Percentiles rank a stretch among this genome's conserved stretches.
These are phyloP conservation scores for Harpagoxenus sublaevis DNA, from an alignment of 2,888 invertebrate species.

Conservation along the genomic window DNA sequence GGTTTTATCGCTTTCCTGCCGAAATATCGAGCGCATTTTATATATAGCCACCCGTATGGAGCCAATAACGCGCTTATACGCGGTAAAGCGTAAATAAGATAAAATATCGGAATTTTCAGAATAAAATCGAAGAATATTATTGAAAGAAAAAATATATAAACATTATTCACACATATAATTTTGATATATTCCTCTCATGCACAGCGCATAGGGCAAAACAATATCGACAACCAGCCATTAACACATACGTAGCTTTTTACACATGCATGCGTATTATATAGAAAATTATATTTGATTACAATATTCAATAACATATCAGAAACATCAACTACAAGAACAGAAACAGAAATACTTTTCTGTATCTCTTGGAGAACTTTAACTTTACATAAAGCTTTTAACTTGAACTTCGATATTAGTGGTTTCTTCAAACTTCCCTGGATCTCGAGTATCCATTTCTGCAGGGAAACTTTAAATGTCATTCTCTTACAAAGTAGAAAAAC, in stretches of 20 bases:
- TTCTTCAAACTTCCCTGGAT: slow-evolving; percentile 7
- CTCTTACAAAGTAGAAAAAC: not conserved
- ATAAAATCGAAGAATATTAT: slow-evolving; percentile 11
- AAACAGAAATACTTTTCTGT: not conserved
- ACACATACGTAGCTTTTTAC: not conserved
- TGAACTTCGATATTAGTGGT: slow-evolving; percentile 28
- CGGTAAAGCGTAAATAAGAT: slow-evolving; percentile 42
- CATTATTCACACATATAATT: slow-evolving; percentile 37
- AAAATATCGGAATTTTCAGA: slow-evolving; percentile 25
- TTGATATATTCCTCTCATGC: slow-evolving; percentile 3
- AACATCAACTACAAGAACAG: not conserved
- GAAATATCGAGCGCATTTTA: slow-evolving; percentile 41
- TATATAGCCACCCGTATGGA: slow-evolving; percentile 2
- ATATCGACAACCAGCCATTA: not conserved
- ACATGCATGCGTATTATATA: not conserved
- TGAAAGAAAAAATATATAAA: not conserved
- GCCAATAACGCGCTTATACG: slow-evolving; percentile 36
- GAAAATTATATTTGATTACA: not conserved
- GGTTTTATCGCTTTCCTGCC: slow-evolving; percentile 27
- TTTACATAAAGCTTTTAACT: slow-evolving; percentile 2
- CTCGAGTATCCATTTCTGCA: slow-evolving; percentile 18
- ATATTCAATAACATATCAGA: not conserved
- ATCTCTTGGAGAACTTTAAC: not conserved
- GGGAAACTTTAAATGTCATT: slow-evolving; percentile 24
- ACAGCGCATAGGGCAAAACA: not conserved